phyloP scores from a whole-genome alignment of 2,113 vertebrate species.

The Poeciliopsis turrubarensis region DNA sequence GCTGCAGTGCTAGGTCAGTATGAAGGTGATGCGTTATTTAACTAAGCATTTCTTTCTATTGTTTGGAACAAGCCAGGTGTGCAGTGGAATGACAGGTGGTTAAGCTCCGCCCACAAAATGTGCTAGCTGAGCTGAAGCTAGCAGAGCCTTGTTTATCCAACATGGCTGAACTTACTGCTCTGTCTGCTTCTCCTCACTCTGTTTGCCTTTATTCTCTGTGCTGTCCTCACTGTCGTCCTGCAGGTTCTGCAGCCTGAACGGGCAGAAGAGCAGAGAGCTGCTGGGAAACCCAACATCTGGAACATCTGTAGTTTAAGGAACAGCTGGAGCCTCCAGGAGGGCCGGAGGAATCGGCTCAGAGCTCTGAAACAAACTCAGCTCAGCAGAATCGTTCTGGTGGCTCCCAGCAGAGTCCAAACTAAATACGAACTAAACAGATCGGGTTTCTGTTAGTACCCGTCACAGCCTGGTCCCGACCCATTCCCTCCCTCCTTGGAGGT shows the following conservation, averaged over 20 bases:
- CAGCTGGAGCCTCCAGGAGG: too few relatives aligned
- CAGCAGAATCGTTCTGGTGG: too few relatives aligned
- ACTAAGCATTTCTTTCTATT: background rate
- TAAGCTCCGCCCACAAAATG: background rate
- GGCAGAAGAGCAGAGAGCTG: background rate
- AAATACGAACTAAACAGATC: too few relatives aligned
- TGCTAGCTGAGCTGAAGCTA: background rate
- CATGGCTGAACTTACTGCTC: constrained; percentile 40
- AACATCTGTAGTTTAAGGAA: too few relatives aligned
- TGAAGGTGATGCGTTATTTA: background rate
- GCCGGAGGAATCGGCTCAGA: too few relatives aligned
- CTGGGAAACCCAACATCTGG: background rate
- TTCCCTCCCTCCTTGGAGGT: too few relatives aligned
- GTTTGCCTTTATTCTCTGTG: constrained; percentile 26
- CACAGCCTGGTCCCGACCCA: too few relatives aligned
- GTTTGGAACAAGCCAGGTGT: background rate
- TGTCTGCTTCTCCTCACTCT: constrained; percentile 8
- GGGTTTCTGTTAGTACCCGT: too few relatives aligned
- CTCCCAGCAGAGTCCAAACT: too few relatives aligned
- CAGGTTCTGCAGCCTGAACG: constrained; percentile 58
- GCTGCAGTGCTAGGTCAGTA: background rate
- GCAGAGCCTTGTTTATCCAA: background rate
- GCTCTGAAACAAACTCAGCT: too few relatives aligned
- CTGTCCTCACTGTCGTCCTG: constrained; percentile 55
- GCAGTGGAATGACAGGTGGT: background rate